Conservation (phyloP, 2,797 vertebrate species). For the Oreochromis mossambicus region DNA sequence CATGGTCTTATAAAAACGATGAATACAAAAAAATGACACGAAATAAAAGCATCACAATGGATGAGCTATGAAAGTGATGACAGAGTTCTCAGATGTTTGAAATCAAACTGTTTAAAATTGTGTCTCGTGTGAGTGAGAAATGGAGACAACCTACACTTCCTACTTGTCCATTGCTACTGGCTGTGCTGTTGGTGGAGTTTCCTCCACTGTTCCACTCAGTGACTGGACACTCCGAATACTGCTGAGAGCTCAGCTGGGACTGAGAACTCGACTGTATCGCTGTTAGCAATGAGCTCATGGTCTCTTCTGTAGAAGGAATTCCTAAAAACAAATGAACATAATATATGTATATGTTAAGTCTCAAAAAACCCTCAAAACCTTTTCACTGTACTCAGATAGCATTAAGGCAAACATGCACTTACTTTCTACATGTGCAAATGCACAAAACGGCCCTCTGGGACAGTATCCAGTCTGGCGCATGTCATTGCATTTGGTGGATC, state of each 20-base stretch:
- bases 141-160: conserved; percentile 77
- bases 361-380: background rate
- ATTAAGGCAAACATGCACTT: conserved; percentile 50
- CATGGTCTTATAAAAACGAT: conserved; percentile 60
- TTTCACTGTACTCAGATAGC: background rate
- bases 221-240: conserved; percentile 82
- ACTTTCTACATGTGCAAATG: conserved; percentile 92
- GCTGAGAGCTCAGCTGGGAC: conserved; percentile 75
- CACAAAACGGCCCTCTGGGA: conserved; percentile 91
- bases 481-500: conserved; percentile 94
- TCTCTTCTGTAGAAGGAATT: conserved; percentile 81
- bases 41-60: conserved; percentile 12
- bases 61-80: background rate
- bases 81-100: background rate
- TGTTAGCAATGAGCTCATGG: conserved; percentile 79
- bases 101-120: background rate
- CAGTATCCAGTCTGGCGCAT: conserved; percentile 92
- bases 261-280: conserved; percentile 80
- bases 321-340: conserved; percentile 51
- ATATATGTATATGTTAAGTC: background rate
- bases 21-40: background rate
- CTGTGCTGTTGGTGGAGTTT: conserved; percentile 66
- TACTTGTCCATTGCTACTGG: conserved; percentile 79
- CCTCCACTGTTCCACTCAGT: conserved; percentile 84
- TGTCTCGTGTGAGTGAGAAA: background rate